Base-by-base conservation (phyloP, 37 sponge, comb jelly and placozoan genomes). In the Hexactinellida sp. region DNA sequence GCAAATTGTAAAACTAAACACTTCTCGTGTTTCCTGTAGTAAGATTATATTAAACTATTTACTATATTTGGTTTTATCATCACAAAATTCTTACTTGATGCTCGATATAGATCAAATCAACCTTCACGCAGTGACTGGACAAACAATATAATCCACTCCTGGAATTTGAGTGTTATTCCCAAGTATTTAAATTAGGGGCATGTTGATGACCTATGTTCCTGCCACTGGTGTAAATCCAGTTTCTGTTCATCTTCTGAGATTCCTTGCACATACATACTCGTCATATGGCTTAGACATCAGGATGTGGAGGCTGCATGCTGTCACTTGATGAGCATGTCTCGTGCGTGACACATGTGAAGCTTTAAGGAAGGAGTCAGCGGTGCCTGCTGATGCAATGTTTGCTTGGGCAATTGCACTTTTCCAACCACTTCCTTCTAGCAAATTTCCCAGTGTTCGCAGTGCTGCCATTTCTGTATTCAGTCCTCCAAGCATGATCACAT, bases 391-490 rank as follows among this genome's bases (percentile, higher is more conserved):
- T 41, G 13, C 47, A 41, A 41, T 41, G 47, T 41, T 41, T 41
- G 47, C 47, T 41, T 41, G 47, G 47, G 82, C 84, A 28, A 88
- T 37, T 7, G 85, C 88, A 38, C 85, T 55, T 24, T 38, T 88
- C 88, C 88, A 88, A 35, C 88, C 88, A 84, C 82, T 55, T 39
- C 85, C 85, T 84, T 88, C 88, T 54, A 88, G 47, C 36, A 84
- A 55, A 85, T 88, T 85, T 84, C 88, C 88, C 30, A 84, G 84
- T 83, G 55, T 84, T 88, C n/a, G n/a, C n/a, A n/a, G n/a, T n/a
- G n/a, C n/a, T n/a, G n/a, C n/a, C n/a, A n/a, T n/a, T n/a, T n/a
- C 88, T 85, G 88, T 88, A 54, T 88, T 85, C 38, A 88, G 88
- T 39, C 88, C 88, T 23, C 85, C 85, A 24, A 84, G 82, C 88